phyloP scores from a whole-genome alignment of 2,888 invertebrate species.

The Clostera curtula region DNA sequence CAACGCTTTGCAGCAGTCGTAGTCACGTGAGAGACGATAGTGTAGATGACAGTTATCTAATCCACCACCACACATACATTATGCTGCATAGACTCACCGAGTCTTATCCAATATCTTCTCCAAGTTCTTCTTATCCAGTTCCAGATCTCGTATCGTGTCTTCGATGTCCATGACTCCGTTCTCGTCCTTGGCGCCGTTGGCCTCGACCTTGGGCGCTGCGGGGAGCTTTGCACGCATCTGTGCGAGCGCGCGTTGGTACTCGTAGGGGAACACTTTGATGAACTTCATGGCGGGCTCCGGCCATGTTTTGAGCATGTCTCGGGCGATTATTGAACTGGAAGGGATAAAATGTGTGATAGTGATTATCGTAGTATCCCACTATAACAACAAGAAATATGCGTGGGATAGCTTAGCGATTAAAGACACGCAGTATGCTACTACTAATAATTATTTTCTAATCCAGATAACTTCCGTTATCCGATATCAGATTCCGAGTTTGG shows the following conservation, averaged over 20 bases:
- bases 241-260: constrained; percentile 93
- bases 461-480: too few relatives aligned
- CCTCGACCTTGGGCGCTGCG: constrained; percentile 28
- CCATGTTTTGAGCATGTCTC: constrained; percentile 87
- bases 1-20: too few relatives aligned
- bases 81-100: constrained; percentile 65
- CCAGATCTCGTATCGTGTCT: constrained; percentile 86
- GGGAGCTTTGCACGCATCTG: constrained; percentile 62
- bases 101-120: constrained; percentile 89
- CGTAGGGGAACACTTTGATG: constrained; percentile 97
- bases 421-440: too few relatives aligned
- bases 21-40: too few relatives aligned
- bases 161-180: constrained; percentile 86
- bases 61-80: too few relatives aligned
- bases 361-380: too few relatives aligned
- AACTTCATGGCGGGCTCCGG: constrained; percentile 84
- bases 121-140: constrained; percentile 84
- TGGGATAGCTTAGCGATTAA: too few relatives aligned
- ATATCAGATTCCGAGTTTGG: too few relatives aligned
- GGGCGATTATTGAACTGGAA: constrained; percentile 83
- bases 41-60: too few relatives aligned
- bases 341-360: neutral
- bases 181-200: constrained; percentile 41
- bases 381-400: too few relatives aligned
- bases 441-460: too few relatives aligned